A percentile compares a stretch with the other conserved stretches of the same genome.
Evolutionary conservation across 1,140 invertebrate genomes (phyloP).

Genomic region (Copidosoma floridanum): DNA sequence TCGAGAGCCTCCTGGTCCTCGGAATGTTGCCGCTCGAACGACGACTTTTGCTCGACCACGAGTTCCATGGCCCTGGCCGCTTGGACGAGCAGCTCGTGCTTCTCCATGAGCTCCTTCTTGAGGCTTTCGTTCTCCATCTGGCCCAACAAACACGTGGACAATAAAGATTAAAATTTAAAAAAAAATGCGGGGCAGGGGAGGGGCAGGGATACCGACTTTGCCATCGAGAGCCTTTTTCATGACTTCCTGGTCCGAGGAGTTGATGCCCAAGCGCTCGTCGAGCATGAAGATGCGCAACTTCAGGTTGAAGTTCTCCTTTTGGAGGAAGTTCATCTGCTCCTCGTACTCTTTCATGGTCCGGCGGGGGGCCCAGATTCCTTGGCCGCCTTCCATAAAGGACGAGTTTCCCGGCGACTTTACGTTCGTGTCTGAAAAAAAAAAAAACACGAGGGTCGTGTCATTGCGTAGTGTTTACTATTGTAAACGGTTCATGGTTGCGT

Average conservation of each 20-base stretch:
- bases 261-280: constrained; percentile 76
- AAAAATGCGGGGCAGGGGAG: not conserved
- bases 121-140: constrained; percentile 76
- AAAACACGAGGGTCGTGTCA: no score
- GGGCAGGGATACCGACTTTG: constrained; percentile 60
- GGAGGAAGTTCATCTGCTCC: constrained; percentile 75
- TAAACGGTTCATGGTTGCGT: no score
- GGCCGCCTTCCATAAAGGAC: constrained; percentile 32
- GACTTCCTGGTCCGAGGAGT: constrained; percentile 61
- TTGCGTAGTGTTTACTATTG: not conserved
- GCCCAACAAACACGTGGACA: constrained; percentile 3
- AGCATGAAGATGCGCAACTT: constrained; percentile 88
- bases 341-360: constrained; percentile 88
- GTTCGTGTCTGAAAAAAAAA: constrained; percentile 36
- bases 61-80: constrained; percentile 77
- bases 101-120: constrained; percentile 75
- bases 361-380: constrained; percentile 51
- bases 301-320: constrained; percentile 90
- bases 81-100: constrained; percentile 78
- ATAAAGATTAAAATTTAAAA: not conserved
- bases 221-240: constrained; percentile 76
- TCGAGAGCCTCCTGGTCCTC: constrained; percentile 48
- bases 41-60: constrained; percentile 63
- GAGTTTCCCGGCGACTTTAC: constrained; percentile 40
- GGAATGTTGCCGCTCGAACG: constrained; percentile 39